phyloP scores from a whole-genome alignment of 2,888 invertebrate species.

The Frankliniella fusca region DNA sequence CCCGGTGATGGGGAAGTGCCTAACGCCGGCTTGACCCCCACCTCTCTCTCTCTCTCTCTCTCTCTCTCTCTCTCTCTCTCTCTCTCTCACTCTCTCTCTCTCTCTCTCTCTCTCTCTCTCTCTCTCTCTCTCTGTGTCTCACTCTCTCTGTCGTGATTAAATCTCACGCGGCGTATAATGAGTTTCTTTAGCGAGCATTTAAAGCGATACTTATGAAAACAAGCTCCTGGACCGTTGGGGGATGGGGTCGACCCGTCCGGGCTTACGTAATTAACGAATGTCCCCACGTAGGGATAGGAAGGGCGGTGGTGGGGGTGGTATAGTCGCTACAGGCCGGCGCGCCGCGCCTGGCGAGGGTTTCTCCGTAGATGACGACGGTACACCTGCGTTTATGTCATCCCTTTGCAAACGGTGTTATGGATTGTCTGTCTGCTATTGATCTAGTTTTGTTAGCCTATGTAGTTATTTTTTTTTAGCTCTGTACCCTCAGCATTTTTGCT shows the following conservation, averaged over 20 bases:
- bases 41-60: no score
- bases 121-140: no score
- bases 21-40: background rate
- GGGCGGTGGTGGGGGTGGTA: no score
- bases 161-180: slow-evolving; percentile 1
- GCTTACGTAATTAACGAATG: slow-evolving; percentile 14
- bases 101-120: no score
- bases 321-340: no score
- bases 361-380: no score
- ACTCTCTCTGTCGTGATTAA: background rate
- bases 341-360: no score
- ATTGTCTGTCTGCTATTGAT: no score
- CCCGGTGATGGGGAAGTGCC: background rate
- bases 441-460: background rate
- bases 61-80: no score
- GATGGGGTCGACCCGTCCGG: background rate
- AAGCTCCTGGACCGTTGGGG: background rate
- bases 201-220: slow-evolving; percentile 20
- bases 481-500: background rate
- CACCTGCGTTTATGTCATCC: no score
- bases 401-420: no score
- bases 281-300: background rate
- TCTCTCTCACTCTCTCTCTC: no score
- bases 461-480: background rate
- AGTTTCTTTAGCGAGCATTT: slow-evolving; percentile 22